Percentiles rank a stretch among this genome's conserved stretches.
These are phyloP conservation scores for Corydoras maculifer DNA, from an alignment of 2,113 vertebrate genomes.

Conservation along the genomic window DNA sequence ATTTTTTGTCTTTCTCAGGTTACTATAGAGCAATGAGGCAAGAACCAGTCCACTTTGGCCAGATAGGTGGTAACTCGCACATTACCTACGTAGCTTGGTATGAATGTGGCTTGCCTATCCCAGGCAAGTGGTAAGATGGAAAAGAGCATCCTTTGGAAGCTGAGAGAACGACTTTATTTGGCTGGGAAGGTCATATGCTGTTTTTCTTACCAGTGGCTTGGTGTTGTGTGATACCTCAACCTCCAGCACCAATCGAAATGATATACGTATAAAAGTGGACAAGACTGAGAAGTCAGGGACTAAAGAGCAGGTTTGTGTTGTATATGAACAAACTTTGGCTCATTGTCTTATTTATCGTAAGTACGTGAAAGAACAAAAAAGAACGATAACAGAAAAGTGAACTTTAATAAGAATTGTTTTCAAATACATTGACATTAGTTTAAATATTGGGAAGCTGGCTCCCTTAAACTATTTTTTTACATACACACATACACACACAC, in stretches of 20 bases:
- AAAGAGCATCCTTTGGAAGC: conserved; percentile 9
- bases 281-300: too few species aligned
- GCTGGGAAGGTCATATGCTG: conserved; percentile 39
- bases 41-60: conserved; percentile 86
- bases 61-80: conserved; percentile 83
- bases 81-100: conserved; percentile 91
- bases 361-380: not conserved
- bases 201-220: conserved; percentile 21
- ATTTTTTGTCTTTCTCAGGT: too few species aligned
- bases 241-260: conserved; percentile 27
- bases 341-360: too few species aligned
- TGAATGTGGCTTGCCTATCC: conserved; percentile 89
- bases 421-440: conserved; percentile 42
- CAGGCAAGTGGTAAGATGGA: conserved; percentile 84
- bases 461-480: conserved; percentile 85
- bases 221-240: conserved; percentile 33
- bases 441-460: conserved; percentile 91
- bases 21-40: conserved; percentile 87
- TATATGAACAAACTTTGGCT: too few species aligned
- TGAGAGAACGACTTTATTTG: conserved; percentile 18
- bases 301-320: too few species aligned
- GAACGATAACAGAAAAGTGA: conserved; percentile 22
- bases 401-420: conserved; percentile 8
- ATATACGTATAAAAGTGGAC: too few species aligned
- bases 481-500: conserved; percentile 5